Conservation (phyloP, 2,797 vertebrate species). For the Sebastes melanostomus region DNA sequence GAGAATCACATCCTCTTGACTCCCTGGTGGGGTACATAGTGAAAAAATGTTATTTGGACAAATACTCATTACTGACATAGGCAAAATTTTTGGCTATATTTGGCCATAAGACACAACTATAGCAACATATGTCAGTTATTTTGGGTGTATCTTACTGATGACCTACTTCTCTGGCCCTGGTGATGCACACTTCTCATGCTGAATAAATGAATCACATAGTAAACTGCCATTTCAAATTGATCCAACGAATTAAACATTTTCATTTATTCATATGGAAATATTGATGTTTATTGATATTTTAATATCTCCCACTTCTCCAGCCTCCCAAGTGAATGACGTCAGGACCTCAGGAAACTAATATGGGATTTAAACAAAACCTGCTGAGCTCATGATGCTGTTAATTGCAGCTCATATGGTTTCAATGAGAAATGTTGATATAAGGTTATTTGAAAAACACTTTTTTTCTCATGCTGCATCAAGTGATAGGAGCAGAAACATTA, state of each 20-base stretch:
- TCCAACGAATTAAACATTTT: not conserved
- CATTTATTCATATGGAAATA: not conserved
- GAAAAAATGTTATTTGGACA: conserved; percentile 30
- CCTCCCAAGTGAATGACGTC: not conserved
- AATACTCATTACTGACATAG: not conserved
- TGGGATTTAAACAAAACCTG: no score
- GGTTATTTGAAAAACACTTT: not conserved
- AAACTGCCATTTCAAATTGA: not conserved
- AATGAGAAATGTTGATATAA: not conserved
- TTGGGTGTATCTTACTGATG: not conserved
- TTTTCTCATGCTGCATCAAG: not conserved
- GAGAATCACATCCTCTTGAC: conserved; percentile 94
- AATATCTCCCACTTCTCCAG: not conserved
- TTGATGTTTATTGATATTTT: not conserved
- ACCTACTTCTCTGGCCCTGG: not conserved
- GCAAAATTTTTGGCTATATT: not conserved
- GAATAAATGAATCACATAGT: not conserved
- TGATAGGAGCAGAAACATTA: not conserved
- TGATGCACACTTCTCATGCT: not conserved
- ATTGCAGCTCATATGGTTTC: not conserved
- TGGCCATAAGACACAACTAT: conserved; percentile 17
- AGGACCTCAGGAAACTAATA: no score
- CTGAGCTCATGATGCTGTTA: not conserved
- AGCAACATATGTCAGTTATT: not conserved
- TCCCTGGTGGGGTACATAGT: conserved; percentile 85